Base-by-base conservation (phyloP, 2,113 vertebrate species). In the Danionella cerebrum region DNA sequence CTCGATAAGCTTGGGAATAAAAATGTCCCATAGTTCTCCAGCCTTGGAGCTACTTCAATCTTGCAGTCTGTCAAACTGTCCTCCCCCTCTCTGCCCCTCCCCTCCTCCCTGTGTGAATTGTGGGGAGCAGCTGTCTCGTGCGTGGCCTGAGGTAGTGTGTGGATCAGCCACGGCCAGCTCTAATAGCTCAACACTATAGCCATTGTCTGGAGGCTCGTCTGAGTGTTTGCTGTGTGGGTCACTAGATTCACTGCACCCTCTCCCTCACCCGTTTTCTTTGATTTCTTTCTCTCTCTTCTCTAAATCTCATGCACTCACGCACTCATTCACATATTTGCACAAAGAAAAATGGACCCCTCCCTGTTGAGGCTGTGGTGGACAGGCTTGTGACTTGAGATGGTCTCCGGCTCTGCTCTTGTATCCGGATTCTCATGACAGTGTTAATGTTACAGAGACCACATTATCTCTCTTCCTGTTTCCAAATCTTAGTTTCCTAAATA, bases 121-220 rank as follows among this genome's bases (percentile, higher is more conserved):
- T 47, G 73, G 77, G 82, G 76, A 87, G 83, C 86, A 87, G 88
- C 86, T 87, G 88, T 88, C 83, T 86, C 75, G 81, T 84, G 85
- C 80, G 36, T 78, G 76, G 80, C 82, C 69, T 81, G 80, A 83
- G 82, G 85, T 84, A 73, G 79, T 78, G 79, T 65, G 69, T 65
- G 60, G 59, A 70, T 66, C 78, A 71, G 76, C 44, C 79, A 78
- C 27, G 81, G 71, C 75, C 19, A 76, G 69, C 82, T 80, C 82
- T 79, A 80, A 84, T 76, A 73, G 21, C 42, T 74, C 50, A 83
- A 86, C 85, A 87, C 84, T 84, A 76, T 75, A 76, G 73, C 83
- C 74, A 87, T 86, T 87, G 83, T 87, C 73, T 62, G 70, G 4
- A 24, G 12, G 67, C 52, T 73, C 38, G 67, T 38, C 70, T 75